Evolutionary conservation across 2,797 vertebrate species (phyloP).

Genomic region (Acanthurus tractus): DNA sequence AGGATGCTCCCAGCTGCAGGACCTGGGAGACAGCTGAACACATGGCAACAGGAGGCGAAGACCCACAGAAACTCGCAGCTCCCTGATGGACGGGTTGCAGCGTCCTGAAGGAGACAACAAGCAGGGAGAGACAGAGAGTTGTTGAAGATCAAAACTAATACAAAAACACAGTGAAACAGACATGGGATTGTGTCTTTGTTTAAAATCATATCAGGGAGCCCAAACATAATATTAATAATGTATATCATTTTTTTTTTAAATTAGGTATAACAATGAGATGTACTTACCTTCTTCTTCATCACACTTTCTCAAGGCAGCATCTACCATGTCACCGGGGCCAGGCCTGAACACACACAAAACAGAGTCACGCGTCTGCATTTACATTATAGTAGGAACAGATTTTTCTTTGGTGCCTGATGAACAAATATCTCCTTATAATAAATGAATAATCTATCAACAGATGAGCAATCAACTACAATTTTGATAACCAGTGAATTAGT

Average conservation of each 20-base stretch:
- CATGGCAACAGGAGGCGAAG: slow-evolving; percentile 88
- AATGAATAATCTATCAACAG: not conserved
- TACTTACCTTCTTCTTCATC: slow-evolving; percentile 66
- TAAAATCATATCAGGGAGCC: not conserved
- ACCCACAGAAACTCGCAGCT: slow-evolving; percentile 80
- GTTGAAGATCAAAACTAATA: not conserved
- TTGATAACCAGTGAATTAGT: not conserved
- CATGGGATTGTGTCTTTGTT: not conserved
- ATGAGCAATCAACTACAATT: not conserved
- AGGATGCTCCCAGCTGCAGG: slow-evolving; percentile 87
- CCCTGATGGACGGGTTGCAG: slow-evolving; percentile 76
- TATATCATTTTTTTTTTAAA: rapidly evolving
- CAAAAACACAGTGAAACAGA: not conserved
- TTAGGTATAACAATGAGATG: not conserved
- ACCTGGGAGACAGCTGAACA: slow-evolving; percentile 85
- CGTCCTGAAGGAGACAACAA: slow-evolving; percentile 61
- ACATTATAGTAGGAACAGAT: not conserved
- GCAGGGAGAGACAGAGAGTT: not conserved
- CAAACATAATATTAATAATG: not conserved
- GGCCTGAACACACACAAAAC: slow-evolving; percentile 57
- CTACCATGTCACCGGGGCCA: slow-evolving; percentile 59
- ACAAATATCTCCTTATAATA: not conserved
- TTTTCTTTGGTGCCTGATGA: not conserved
- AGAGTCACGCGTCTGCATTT: not conserved
- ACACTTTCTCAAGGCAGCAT: slow-evolving; percentile 73